Evolutionary conservation across 2,113 vertebrate species (phyloP), one percentile per base, ranked within the genome.

Genomic region (Girardinichthys multiradiatus): DNA sequence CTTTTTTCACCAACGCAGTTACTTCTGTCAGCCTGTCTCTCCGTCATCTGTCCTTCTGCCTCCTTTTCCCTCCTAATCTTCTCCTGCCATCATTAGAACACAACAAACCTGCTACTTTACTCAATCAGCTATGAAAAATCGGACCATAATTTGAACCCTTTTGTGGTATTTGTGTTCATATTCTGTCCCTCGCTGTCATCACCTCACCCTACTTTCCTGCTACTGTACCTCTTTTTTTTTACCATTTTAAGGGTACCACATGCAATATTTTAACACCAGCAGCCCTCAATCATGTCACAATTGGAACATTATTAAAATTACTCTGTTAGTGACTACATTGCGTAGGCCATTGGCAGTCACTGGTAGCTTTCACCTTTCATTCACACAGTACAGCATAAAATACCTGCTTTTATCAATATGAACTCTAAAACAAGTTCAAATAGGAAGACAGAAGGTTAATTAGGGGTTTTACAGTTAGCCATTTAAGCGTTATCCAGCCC

Each of bases 1-100:
- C 67, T 81, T 79, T 88, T 76, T 80, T 77, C 87, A 78, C 60
- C 70, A 42, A 48, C 1, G 71, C 85, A 82, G 74, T 74, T 70
- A 80, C 76, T 72, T 61, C 73, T 88, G 83, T 90, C 88, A 88
- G 79, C 80, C 87, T 80, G 86, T 93, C 85, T 84, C 86, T 87
- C 87, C 79, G 80, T 94, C 89, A 84, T 87, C 84, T 86, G 81
- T 89, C 88, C 86, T 65, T 83, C 75, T 76, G 70, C 79, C 77
- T 86, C 79, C 73, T 85, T 71, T 87, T 68, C 69, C 63, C 69
- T 64, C 67, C 82, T 88, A 86, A 89, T 91, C 82, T 87, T 45
- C 74, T 72, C 63, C 19, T 68, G 72, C 77, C 80, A 82, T 89
- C 88, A 69, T 86, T 76, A 81, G 57, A 82, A 81, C 80, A 86